Evolutionary conservation across 2,797 vertebrate genomes (phyloP), one percentile per base, ranked within the genome.

Genomic region (Coreius guichenoti): DNA sequence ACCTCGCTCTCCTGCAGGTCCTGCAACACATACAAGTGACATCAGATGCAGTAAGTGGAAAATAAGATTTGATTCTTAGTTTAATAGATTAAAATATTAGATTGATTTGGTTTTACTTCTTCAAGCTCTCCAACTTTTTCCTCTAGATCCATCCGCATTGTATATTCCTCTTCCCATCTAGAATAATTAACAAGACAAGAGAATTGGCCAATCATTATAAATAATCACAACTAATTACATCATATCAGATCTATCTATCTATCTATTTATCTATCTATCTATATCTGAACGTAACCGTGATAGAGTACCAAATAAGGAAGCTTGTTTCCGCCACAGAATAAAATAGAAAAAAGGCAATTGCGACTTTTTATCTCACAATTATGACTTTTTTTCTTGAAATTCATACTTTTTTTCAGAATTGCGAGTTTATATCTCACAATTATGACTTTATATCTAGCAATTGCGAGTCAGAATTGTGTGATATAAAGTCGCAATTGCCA

Each of bases 81-180:
- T 61, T 3, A 11, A 61, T 26, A 26, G 0, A 77, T 58, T 77
- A 17, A 11, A 58, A 56, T 76, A 36, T 56, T 23, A 26, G 26
- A 58, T 58, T 39, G 8, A 79, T 63, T 72, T 43, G 68, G 11
- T 63, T 80, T 85, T 91, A 97, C 96, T 95, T 97, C 96, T 87
- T 96, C 95, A 72, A 97, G 93, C 83, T 97, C 96, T 0, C 90
- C 84, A 86, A 98, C 94, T 23, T 94, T 95, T 78, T 99, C 97
- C 88, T 99, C 96, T 86, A 99, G 94, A 90, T 98, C 97, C 73
- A 96, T 90, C 33, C 97, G 95, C 84, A 96, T 93, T 0, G 95
- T 93, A 86, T 96, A 97, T 79, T 98, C 97, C 79, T 98, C 97
- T 95, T 98, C 97, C 97, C 97, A 99, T 90, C 97, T 99, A 70